A percentile compares a stretch with the other conserved stretches of the same genome.
Evolutionary conservation across 2,888 invertebrate species (phyloP).

Genomic region (Antitype chi): DNA sequence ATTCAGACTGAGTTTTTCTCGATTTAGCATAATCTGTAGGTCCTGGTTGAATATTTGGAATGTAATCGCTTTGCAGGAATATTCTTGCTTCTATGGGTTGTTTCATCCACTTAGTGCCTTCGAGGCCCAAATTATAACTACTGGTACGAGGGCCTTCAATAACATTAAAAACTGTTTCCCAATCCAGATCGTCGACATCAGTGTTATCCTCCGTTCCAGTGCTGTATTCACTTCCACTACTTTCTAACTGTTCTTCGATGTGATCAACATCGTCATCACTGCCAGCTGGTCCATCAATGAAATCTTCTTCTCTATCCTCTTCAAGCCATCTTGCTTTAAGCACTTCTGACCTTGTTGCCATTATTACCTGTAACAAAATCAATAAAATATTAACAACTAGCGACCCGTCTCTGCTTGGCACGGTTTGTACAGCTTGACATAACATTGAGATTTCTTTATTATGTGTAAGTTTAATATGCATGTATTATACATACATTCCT

Average conservation of each 20-base stretch:
- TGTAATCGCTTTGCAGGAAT: slow-evolving; percentile 36
- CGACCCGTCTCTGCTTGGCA: too few species aligned
- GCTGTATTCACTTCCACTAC: slow-evolving; percentile 47
- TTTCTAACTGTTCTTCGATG: slow-evolving; percentile 47
- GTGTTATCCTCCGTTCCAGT: slow-evolving; percentile 40
- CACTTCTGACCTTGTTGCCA: slow-evolving; percentile 42
- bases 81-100: slow-evolving; percentile 39
- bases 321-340: slow-evolving; percentile 51
- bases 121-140: slow-evolving; percentile 38
- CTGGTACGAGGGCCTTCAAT: slow-evolving; percentile 28
- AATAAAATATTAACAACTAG: background rate
- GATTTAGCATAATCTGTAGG: slow-evolving; percentile 42
- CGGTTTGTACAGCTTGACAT: too few species aligned
- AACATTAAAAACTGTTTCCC: slow-evolving; percentile 53
- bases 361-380: slow-evolving; percentile 50
- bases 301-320: slow-evolving; percentile 50
- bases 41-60: slow-evolving; percentile 33
- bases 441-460: too few species aligned
- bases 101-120: slow-evolving; percentile 56
- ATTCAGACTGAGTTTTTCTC: slow-evolving; percentile 31
- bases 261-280: slow-evolving; percentile 50
- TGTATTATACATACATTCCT: too few species aligned
- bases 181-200: slow-evolving; percentile 48
- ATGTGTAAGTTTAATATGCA: too few species aligned
- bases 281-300: slow-evolving; percentile 55